These are phyloP conservation scores for Ia io DNA, from an alignment of 2,113 vertebrate species.

Conservation along the genomic window DNA sequence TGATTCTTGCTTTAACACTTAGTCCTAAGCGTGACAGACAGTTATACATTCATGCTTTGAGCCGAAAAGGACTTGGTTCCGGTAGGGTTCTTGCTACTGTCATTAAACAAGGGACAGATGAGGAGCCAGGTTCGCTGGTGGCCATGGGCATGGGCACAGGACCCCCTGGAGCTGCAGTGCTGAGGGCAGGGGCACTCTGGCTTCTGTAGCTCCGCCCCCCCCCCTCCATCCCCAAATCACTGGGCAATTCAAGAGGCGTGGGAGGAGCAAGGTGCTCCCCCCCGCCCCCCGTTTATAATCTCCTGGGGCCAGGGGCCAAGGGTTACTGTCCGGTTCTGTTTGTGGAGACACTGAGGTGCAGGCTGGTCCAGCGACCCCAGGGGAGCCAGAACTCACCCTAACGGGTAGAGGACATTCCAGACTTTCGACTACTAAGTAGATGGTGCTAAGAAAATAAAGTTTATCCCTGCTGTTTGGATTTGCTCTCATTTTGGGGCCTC, in stretches of 20 bases:
- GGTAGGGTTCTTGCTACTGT: not conserved
- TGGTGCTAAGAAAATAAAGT: not conserved
- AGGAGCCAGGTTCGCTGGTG: not conserved
- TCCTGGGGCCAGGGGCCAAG: not conserved
- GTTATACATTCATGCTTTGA: not conserved
- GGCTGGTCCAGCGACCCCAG: not conserved
- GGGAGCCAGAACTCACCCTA: not conserved
- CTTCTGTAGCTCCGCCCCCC: not conserved
- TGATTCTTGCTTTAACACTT: not conserved
- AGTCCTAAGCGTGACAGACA: not conserved
- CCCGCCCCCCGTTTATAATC: accelerated
- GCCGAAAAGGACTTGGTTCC: not conserved
- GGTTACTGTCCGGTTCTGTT: not conserved
- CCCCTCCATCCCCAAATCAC: not conserved
- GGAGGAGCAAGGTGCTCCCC: accelerated
- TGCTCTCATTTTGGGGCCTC: not conserved
- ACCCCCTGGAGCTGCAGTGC: not conserved
- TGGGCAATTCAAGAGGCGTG: not conserved
- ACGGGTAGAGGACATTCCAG: not conserved
- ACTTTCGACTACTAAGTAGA: not conserved
- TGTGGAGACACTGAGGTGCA: not conserved
- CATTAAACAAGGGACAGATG: not conserved
- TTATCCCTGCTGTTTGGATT: not conserved
- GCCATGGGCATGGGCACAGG: too few species aligned
- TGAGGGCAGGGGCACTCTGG: too few species aligned